Evolutionary conservation across 1,140 invertebrate species (phyloP), one percentile per base, ranked within the genome.

Genomic region (Heliconius congener): DNA sequence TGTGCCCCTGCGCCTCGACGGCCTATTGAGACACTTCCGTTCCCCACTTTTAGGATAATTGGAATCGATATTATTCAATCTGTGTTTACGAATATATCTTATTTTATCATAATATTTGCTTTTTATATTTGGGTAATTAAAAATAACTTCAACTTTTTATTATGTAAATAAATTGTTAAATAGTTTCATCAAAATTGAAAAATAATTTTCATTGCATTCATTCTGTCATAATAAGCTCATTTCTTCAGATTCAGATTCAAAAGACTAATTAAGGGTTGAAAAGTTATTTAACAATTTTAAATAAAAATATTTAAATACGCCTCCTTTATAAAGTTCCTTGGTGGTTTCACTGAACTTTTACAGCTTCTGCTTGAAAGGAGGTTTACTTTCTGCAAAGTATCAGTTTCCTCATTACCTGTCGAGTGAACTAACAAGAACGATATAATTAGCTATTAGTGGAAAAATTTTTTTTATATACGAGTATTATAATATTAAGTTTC

Each of bases 331-430:
- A 30, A 66, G 27, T 66, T 66, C 0, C 27, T 66, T 66, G 27
- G 60, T 66, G 60, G 60, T 30, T 66, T 66, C 60, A 30, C 23
- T 66, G 4, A 30, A 66, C 60, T 66, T 66, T 66, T 66, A 66
- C 23, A 66, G 60, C 60, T 66, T 66, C 60, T 23, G 57, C 60
- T 30, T 66, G 60, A 66, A 30, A 27, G 23, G 57, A 27, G 57
- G 23, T 46, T 60, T 23, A 23, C 57, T 27, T 60, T 60, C 23
- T 60, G 57, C 57, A 27, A 60, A 60, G 57, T 60, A 60, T 60
- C 57, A 11, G 57, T 60, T 60, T 60, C 57, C 57, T 60, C 57
- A 60, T 60, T 60, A 60, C 57, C 23, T 23, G 57, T 23, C 9
- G 57, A 27, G 57, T 11, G n/a, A 60, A 60, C n/a, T 60, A 60